These are phyloP conservation scores for Cyrtorhinus lividipennis DNA, from an alignment of 1,140 invertebrate genomes.

Conservation along the genomic window DNA sequence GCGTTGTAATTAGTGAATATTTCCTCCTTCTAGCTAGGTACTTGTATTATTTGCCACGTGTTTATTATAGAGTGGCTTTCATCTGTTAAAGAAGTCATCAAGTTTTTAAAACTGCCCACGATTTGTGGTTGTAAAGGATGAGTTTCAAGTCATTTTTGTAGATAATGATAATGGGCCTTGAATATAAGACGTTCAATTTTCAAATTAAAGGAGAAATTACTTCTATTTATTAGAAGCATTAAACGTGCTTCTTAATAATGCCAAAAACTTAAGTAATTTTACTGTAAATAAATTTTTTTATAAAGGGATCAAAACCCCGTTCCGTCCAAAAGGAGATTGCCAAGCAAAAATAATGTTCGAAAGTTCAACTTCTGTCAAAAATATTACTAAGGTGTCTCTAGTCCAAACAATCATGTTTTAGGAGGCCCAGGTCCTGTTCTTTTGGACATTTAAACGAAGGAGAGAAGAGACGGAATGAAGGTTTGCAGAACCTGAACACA, in stretches of 20 bases:
- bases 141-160: constrained; percentile 5
- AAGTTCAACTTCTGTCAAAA: not conserved
- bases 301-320: not conserved
- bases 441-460: not conserved
- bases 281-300: not conserved
- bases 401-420: not conserved
- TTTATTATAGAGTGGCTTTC: not conserved
- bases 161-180: not conserved
- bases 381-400: not conserved
- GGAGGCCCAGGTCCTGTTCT: not conserved
- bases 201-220: not conserved
- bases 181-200: not conserved
- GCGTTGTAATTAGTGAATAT: not conserved
- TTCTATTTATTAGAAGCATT: no score
- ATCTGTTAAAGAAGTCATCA: no score
- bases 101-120: not conserved
- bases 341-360: not conserved
- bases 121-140: not conserved
- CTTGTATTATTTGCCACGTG: not conserved
- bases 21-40: not conserved
- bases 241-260: no score
- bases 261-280: no score
- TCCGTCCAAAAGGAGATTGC: not conserved
- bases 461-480: no score
- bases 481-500: no score